phyloP scores from a whole-genome alignment of 2,113 vertebrate genomes.

The human (Homo sapiens) region DNA sequence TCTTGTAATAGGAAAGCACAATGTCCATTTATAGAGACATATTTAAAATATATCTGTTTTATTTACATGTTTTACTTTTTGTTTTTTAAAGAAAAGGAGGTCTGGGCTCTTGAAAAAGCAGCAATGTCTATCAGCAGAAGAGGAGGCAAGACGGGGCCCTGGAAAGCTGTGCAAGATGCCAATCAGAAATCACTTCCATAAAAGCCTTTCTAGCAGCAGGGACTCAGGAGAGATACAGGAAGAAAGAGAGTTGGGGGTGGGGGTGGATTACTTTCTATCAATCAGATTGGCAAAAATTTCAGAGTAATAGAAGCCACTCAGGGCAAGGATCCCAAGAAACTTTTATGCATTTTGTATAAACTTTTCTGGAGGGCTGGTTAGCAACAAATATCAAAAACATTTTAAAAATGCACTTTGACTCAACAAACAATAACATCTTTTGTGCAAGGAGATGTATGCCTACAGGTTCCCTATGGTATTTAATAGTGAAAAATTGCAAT shows the following conservation, averaged over 20 bases:
- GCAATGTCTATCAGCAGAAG: background rate
- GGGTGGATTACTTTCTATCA: background rate
- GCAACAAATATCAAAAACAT: background rate
- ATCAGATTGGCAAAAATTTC: background rate
- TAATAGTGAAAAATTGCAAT: background rate
- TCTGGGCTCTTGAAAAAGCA: constrained; percentile 12
- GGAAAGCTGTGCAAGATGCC: background rate
- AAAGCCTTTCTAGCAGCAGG: background rate
- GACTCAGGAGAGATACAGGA: background rate
- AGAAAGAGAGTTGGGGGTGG: background rate
- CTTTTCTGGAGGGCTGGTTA: background rate
- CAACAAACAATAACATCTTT: constrained; percentile 11
- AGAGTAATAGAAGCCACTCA: background rate
- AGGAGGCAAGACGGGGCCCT: background rate
- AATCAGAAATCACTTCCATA: background rate
- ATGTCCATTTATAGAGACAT: background rate
- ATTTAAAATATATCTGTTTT: background rate
- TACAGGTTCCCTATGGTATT: background rate
- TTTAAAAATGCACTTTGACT: background rate
- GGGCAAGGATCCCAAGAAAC: background rate
- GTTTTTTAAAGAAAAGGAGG: background rate
- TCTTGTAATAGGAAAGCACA: background rate
- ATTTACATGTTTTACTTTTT: background rate
- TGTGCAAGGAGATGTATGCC: background rate
- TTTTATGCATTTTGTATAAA: background rate